These are phyloP conservation scores for Magallana ariakensis DNA, from an alignment of 1,140 invertebrate genomes.

Conservation along the genomic window DNA sequence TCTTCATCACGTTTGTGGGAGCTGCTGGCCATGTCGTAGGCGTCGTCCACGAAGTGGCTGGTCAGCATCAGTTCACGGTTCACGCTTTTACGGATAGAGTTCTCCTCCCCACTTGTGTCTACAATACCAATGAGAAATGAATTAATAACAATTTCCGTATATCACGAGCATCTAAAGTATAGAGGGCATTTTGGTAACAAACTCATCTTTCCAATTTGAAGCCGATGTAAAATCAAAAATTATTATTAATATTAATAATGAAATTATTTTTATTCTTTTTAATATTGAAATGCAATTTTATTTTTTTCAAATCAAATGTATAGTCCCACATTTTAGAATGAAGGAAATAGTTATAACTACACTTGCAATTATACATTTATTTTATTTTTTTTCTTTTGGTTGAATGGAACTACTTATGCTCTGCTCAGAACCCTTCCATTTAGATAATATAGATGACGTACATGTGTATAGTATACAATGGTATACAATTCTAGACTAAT, in stretches of 20 bases:
- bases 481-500: neutral
- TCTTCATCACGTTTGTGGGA: conserved; percentile 59
- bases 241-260: no score
- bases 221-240: no score
- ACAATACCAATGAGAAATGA: neutral
- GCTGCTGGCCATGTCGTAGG: conserved; percentile 54
- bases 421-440: no score
- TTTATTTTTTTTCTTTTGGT: neutral
- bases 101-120: conserved; percentile 60
- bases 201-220: no score
- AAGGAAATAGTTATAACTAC: neutral
- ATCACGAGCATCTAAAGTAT: no score
- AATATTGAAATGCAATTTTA: neutral
- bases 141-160: no score
- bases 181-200: no score
- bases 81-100: conserved; percentile 54
- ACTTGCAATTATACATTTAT: neutral
- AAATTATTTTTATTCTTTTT: neutral
- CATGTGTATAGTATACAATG: neutral
- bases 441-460: no score
- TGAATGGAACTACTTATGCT: no score
- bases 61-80: conserved; percentile 56
- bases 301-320: no score
- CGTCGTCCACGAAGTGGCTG: conserved; percentile 52
- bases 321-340: neutral